Evolutionary conservation across 64 coral and sea anemone species (phyloP).

Genomic region (Trachythela sp.): DNA sequence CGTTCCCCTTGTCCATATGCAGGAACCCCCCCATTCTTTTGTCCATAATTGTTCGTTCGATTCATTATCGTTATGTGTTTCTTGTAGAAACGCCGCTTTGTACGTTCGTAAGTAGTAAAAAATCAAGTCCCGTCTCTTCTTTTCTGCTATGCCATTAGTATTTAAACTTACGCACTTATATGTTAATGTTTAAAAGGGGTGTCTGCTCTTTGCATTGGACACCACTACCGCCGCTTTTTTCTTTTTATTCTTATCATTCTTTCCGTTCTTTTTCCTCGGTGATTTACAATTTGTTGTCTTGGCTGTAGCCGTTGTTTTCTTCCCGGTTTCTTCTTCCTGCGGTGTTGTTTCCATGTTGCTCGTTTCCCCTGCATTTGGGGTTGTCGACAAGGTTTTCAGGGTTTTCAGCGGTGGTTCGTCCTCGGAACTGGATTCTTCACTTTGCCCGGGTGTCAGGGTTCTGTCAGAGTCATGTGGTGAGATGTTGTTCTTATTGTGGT

Average conservation of each 20-base stretch:
- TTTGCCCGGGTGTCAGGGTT: too few species aligned
- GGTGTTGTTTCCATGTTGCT: too few species aligned
- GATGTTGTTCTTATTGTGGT: too few species aligned
- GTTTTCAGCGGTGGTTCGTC: background rate
- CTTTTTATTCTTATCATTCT: background rate
- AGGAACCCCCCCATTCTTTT: background rate
- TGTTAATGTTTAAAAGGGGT: background rate
- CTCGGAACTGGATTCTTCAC: background rate
- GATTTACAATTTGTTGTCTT: background rate
- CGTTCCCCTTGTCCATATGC: background rate
- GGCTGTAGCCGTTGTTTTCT: too few species aligned
- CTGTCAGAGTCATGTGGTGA: too few species aligned
- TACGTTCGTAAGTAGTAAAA: background rate
- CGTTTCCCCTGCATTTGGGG: too few species aligned
- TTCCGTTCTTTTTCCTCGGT: background rate
- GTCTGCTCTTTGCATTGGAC: background rate
- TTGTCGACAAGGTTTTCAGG: background rate
- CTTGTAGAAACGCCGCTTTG: background rate
- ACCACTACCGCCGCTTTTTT: background rate
- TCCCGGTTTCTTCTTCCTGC: too few species aligned
- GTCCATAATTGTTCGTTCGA: background rate
- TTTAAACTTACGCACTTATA: background rate
- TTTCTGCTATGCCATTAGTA: background rate
- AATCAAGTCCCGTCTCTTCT: background rate
- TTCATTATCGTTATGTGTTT: background rate